Evolutionary conservation across 2,888 invertebrate genomes (phyloP).

Genomic region (Acleris literana): DNA sequence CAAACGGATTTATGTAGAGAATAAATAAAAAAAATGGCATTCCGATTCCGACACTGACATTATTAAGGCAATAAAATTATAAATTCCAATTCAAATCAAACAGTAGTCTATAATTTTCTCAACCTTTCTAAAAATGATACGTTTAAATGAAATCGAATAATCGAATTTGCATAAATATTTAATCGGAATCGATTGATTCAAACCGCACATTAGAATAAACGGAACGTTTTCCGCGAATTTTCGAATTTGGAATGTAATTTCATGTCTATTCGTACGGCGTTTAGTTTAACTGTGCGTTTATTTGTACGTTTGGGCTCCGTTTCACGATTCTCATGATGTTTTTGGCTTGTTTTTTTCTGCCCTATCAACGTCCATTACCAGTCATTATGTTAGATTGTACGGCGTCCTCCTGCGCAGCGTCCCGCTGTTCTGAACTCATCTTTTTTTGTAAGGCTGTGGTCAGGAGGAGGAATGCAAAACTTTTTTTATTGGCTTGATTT

Average conservation of each 20-base stretch:
- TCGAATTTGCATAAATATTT: conserved; percentile 50
- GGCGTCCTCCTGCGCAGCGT: conserved; percentile 58
- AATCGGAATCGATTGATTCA: conserved; percentile 48
- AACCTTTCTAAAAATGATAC: conserved; percentile 50
- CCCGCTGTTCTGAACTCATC: conserved; percentile 59
- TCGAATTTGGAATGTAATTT: conserved; percentile 41
- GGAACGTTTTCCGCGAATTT: conserved; percentile 47
- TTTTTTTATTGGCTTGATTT: conserved; percentile 4
- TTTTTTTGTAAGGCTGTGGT: conserved; percentile 46
- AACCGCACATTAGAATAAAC: conserved; percentile 55
- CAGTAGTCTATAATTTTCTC: conserved; percentile 57
- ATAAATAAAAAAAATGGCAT: neutral
- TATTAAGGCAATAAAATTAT: conserved; percentile 3
- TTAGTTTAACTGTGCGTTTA: neutral
- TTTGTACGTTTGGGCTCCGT: conserved; percentile 39
- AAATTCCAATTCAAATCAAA: conserved; percentile 47
- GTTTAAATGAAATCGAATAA: conserved; percentile 41
- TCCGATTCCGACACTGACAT: neutral
- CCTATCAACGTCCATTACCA: conserved; percentile 70
- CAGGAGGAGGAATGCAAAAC: conserved; percentile 34
- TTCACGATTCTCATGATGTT: conserved; percentile 45
- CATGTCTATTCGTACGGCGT: conserved; percentile 3
- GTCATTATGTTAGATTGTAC: conserved; percentile 70
- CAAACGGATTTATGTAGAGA: no score
- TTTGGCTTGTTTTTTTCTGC: conserved; percentile 52